phyloP scores from a whole-genome alignment of 1,140 invertebrate species.

The Hypothenemus hampei region DNA sequence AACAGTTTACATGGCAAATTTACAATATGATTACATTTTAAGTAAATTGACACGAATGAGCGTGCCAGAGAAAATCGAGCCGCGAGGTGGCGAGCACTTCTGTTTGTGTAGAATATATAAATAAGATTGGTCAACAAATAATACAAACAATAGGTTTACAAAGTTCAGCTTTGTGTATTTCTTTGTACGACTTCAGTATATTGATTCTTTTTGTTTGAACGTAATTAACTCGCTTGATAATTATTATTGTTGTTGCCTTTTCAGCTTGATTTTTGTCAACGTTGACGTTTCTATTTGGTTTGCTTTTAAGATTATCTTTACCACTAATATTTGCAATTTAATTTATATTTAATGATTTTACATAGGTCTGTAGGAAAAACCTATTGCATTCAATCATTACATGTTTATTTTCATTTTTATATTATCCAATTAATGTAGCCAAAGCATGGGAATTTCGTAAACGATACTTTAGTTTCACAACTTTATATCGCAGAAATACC shows the following conservation, averaged over 20 bases:
- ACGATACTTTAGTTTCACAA: too few relatives aligned
- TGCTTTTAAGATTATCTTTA: constrained; percentile 4
- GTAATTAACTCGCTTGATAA: constrained; percentile 19
- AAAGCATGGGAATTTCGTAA: too few relatives aligned
- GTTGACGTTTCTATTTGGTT: constrained; percentile 17
- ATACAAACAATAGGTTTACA: constrained; percentile 31
- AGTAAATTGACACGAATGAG: constrained; percentile 23
- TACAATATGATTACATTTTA: constrained; percentile 36
- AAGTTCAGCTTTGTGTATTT: constrained; percentile 22
- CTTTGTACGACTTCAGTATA: constrained; percentile 17
- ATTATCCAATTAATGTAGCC: too few relatives aligned
- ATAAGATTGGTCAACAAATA: constrained; percentile 36
- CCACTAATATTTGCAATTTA: constrained; percentile 14
- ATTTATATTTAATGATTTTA: too few relatives aligned
- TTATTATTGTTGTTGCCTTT: constrained; percentile 26
- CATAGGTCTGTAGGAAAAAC: too few relatives aligned
- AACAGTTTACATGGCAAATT: constrained; percentile 37
- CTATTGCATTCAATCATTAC: too few relatives aligned
- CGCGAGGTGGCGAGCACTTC: constrained; percentile 11
- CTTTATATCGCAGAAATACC: too few relatives aligned
- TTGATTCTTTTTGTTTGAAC: constrained; percentile 26
- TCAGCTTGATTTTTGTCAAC: constrained; percentile 22
- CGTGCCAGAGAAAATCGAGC: constrained; percentile 14
- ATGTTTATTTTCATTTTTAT: too few relatives aligned
- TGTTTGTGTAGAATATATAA: constrained; percentile 26